Conservation (phyloP, 2,797 vertebrate genomes). For the Urocyon cinereoargenteus region DNA sequence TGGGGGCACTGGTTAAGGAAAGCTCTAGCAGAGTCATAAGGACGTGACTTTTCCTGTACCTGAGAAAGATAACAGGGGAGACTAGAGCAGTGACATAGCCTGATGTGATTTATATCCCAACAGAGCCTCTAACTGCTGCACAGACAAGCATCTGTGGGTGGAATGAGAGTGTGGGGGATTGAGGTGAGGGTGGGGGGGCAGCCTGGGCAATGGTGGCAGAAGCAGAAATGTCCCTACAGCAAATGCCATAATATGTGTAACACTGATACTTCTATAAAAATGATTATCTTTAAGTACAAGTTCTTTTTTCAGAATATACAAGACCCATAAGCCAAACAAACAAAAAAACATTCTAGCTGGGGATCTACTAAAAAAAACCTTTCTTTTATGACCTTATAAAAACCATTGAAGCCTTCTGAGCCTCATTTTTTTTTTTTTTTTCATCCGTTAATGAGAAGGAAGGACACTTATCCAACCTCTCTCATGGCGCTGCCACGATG, state of each 20-base stretch:
- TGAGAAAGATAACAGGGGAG: background rate
- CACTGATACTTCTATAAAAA: background rate
- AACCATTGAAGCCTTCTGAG: background rate
- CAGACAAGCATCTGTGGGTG: accelerated
- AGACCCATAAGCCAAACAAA: background rate
- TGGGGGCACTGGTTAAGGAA: background rate
- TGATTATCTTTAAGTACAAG: background rate
- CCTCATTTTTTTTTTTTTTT: background rate
- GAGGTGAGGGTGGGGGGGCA: accelerated
- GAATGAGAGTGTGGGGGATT: accelerated
- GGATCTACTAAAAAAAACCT: background rate
- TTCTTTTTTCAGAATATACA: background rate
- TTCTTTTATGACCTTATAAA: conserved; percentile 2
- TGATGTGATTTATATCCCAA: too few species aligned
- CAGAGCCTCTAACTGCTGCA: accelerated
- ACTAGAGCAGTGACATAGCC: accelerated
- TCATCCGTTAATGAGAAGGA: background rate
- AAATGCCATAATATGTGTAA: accelerated
- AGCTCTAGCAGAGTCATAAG: accelerated
- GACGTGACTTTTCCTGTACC: accelerated
- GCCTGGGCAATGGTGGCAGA: background rate
- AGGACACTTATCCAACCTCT: background rate
- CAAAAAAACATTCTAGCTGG: background rate
- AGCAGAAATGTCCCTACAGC: background rate
- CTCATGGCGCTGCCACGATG: too few species aligned